Evolutionary conservation across 2,113 vertebrate genomes (phyloP), one percentile per base, ranked within the genome.

Genomic region (Poecile atricapillus): DNA sequence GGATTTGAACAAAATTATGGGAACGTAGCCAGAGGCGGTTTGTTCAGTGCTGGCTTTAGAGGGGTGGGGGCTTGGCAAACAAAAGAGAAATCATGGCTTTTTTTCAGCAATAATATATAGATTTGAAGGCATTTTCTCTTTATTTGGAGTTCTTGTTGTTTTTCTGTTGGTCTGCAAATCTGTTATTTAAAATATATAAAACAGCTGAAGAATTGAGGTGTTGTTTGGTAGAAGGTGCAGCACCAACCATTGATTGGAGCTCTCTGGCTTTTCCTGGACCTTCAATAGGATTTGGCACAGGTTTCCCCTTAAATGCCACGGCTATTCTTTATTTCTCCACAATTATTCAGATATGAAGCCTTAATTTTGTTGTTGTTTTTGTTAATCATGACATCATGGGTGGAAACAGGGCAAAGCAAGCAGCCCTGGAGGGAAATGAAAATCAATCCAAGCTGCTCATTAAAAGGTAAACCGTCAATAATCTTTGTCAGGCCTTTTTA

Each of bases 381-480:
- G 95, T 96, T 98, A 96, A 96, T 95, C 95, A 94, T 81, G 89
- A 97, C 93, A 97, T 97, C 95, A 95, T 3, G 35, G 90, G 91
- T 97, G 87, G 96, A 97, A 97, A 96, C 87, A 96, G 96, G 97
- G 97, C 97, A 98, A 97, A 96, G 95, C 90, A 96, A 97, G 97
- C 92, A 93, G 92, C 92, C 97, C 97, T 97, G 96, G 93, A 97
- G 97, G 98, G 96, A 95, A 97, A 84, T 90, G 96, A 97, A 97
- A 98, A 98, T 98, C 98, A 98, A 98, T 98, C 95, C 98, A 87
- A 96, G 95, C 95, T 97, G 98, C 98, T 98, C 98, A 98, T 98
- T 98, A 98, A 98, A 98, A 98, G 97, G 98, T 98, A 98, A 98
- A 98, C 96, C 55, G 97, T 98, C 98, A 98, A 98, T 98, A 98